phyloP scores from a whole-genome alignment of 2,797 vertebrate species.

The Coregonus suidteri region DNA sequence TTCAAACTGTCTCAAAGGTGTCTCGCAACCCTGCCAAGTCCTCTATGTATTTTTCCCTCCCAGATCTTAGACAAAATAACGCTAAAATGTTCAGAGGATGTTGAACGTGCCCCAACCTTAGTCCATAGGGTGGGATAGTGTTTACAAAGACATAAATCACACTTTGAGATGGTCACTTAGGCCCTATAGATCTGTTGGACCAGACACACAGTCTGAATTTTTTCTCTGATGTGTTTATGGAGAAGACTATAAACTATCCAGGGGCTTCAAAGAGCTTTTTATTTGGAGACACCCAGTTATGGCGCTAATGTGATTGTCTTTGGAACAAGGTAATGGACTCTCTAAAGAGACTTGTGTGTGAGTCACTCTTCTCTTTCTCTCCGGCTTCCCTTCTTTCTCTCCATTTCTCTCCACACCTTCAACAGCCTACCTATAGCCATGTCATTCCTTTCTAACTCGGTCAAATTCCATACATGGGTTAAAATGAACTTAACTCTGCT shows the following conservation, averaged over 20 bases:
- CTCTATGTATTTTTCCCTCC: neutral
- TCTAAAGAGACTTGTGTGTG: slow-evolving; percentile 49
- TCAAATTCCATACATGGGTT: slow-evolving; percentile 15
- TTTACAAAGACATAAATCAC: slow-evolving; percentile 64
- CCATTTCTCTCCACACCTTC: neutral
- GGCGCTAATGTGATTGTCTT: slow-evolving; percentile 62
- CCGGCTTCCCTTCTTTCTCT: slow-evolving; percentile 35
- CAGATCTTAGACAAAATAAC: neutral
- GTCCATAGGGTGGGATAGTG: slow-evolving; percentile 52
- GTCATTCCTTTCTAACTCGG: neutral
- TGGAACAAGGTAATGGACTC: slow-evolving; percentile 58
- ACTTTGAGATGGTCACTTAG: slow-evolving; percentile 57
- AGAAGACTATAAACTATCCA: slow-evolving; percentile 50
- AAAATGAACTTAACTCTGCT: no score
- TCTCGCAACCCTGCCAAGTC: neutral
- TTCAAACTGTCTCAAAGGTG: no score
- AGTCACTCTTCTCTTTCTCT: slow-evolving; percentile 52
- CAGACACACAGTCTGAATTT: slow-evolving; percentile 63
- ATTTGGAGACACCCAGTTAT: slow-evolving; percentile 59
- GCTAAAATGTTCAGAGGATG: neutral
- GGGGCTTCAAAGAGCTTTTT: slow-evolving; percentile 32
- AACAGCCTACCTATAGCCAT: no score
- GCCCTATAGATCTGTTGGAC: slow-evolving; percentile 46
- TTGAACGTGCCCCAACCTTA: slow-evolving; percentile 27
- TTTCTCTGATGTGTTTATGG: slow-evolving; percentile 66